Conservation (phyloP, 2,888 invertebrate genomes). For the Plebejus melissa region DNA sequence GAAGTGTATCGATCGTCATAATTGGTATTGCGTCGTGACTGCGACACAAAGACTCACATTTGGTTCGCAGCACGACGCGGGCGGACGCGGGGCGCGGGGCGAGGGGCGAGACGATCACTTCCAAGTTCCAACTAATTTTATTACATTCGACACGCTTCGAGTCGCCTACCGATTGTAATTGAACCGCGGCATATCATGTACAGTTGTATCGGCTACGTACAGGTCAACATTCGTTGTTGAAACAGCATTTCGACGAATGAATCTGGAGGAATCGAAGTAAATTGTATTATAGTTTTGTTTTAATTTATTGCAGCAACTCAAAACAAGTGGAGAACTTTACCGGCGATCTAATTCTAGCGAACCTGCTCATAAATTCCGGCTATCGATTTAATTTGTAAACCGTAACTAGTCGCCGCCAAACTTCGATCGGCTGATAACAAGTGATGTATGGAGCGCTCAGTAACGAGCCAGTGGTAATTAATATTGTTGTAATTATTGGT, state of each 20-base stretch:
- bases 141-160: not conserved
- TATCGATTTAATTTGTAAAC: constrained; percentile 6
- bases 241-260: not conserved
- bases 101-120: not conserved
- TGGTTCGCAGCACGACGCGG: not conserved
- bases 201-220: too few relatives aligned
- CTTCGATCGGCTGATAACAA: not conserved
- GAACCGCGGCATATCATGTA: not conserved
- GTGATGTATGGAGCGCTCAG: constrained; percentile 1
- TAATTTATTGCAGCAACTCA: not conserved
- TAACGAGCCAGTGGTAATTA: not conserved
- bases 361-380: not conserved
- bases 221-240: too few relatives aligned
- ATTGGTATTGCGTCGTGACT: constrained; percentile 1
- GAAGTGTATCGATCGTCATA: constrained; percentile 16
- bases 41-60: constrained; percentile 11
- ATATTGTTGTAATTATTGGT: not conserved
- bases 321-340: not conserved
- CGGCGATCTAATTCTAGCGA: not conserved
- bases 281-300: not conserved
- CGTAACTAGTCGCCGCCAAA: not conserved
- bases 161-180: not conserved
- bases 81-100: not conserved
- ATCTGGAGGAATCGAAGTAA: not conserved
- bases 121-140: constrained; percentile 11